phyloP scores from a whole-genome alignment of 1,140 invertebrate species.

The Coenobita brevimanus region DNA sequence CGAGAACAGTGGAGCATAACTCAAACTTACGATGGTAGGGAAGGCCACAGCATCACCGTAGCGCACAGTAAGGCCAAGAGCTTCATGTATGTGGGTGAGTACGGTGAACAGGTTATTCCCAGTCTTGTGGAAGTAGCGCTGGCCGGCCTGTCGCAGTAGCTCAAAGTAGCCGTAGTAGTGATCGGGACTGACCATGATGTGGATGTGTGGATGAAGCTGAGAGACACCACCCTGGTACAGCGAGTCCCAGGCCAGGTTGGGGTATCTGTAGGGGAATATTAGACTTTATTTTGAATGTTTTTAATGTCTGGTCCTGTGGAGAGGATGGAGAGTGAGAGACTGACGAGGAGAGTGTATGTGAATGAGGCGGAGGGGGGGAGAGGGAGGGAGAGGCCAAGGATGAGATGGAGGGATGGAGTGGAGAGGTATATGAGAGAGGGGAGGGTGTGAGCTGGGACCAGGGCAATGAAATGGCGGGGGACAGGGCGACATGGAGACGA shows the following conservation, averaged over 20 bases:
- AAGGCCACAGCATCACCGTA: slow-evolving; percentile 73
- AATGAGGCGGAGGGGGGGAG: too few species aligned
- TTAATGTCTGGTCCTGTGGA: background rate
- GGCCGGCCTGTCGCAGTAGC: slow-evolving; percentile 72
- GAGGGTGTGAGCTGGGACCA: too few species aligned
- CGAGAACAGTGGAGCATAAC: background rate
- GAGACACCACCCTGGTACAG: slow-evolving; percentile 75
- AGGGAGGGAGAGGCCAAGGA: too few species aligned
- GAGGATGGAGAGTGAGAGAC: too few species aligned
- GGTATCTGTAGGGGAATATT: slow-evolving; percentile 66
- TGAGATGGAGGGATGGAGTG: too few species aligned
- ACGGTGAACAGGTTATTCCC: slow-evolving; percentile 73
- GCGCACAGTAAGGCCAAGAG: slow-evolving; percentile 73
- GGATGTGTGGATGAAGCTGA: slow-evolving; percentile 77
- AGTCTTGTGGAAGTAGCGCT: slow-evolving; percentile 69
- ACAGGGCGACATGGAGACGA: too few species aligned
- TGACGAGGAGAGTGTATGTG: too few species aligned
- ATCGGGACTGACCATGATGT: slow-evolving; percentile 73
- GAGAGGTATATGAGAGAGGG: too few species aligned
- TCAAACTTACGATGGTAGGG: slow-evolving; percentile 72
- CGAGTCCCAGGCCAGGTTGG: slow-evolving; percentile 75
- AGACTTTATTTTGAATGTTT: too few species aligned
- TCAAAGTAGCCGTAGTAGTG: slow-evolving; percentile 74
- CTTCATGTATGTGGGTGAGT: slow-evolving; percentile 73
- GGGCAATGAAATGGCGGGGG: too few species aligned